These are phyloP conservation scores for Drosophila sproati DNA, from an alignment of 1,140 invertebrate species.

Conservation along the genomic window DNA sequence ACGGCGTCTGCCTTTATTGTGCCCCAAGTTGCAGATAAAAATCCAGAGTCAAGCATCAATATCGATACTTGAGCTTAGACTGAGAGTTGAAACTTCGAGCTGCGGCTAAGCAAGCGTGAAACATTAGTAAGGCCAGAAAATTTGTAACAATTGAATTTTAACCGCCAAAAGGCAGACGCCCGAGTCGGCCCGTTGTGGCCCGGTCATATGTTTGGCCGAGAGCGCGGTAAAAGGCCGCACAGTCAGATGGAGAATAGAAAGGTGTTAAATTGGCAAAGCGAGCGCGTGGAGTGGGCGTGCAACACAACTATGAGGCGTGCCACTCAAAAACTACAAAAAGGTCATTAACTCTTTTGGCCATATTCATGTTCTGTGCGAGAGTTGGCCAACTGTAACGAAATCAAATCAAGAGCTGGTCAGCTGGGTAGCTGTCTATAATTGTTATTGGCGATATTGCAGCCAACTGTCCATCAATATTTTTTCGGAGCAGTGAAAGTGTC, in stretches of 20 bases:
- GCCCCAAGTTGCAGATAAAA: constrained; percentile 36
- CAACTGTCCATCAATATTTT: constrained; percentile 31
- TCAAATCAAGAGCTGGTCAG: constrained; percentile 20
- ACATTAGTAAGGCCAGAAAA: constrained; percentile 73
- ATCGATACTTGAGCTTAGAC: background rate
- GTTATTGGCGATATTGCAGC: constrained; percentile 5
- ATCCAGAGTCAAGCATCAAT: constrained; percentile 6
- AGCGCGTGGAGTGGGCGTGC: constrained; percentile 53
- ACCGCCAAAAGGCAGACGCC: constrained; percentile 48
- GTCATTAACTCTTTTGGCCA: constrained; percentile 64
- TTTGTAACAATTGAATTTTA: constrained; percentile 80
- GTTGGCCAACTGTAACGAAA: background rate
- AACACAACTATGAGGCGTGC: constrained; percentile 52
- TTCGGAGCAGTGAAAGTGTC: constrained; percentile 50
- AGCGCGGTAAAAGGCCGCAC: constrained; percentile 54
- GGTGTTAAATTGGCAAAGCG: constrained; percentile 78
- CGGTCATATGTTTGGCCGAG: constrained; percentile 6
- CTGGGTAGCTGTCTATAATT: constrained; percentile 5
- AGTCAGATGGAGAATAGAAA: constrained; percentile 69
- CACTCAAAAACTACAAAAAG: constrained; percentile 49
- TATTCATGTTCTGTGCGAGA: constrained; percentile 31
- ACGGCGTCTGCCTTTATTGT: constrained; percentile 10
- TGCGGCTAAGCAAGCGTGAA: constrained; percentile 63
- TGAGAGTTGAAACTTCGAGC: background rate
- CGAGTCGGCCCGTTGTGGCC: background rate